Conservation (phyloP, 2,888 invertebrate genomes). For the Podotricha telesiphe region DNA sequence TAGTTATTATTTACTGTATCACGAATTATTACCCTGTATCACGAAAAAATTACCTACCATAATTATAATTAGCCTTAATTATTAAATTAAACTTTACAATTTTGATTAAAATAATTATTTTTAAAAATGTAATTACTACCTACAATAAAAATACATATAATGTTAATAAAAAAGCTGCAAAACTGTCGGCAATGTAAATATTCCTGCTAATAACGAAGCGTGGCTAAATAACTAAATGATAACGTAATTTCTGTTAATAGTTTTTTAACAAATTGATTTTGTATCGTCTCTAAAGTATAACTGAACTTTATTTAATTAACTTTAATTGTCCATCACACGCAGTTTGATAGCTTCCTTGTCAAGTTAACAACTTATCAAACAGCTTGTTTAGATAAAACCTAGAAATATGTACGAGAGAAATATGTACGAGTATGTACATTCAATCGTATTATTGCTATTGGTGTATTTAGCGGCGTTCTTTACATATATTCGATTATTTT, state of each 20-base stretch:
- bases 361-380: conserved; percentile 23
- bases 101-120: background rate
- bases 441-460: no score
- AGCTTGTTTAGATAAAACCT: background rate
- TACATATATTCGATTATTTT: no score
- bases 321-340: conserved; percentile 1
- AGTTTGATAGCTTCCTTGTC: conserved; percentile 15
- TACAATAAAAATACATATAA: background rate
- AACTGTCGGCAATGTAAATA: background rate
- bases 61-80: no score
- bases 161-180: background rate
- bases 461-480: no score
- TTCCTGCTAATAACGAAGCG: background rate
- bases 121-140: background rate
- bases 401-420: no score
- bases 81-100: background rate
- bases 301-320: conserved; percentile 13
- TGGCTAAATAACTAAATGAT: conserved; percentile 13
- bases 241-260: conserved; percentile 6
- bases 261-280: conserved; percentile 18
- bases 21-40: background rate
- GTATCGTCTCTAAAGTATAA: background rate
- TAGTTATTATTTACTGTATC: no score
- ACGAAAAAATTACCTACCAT: background rate
- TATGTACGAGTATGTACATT: no score